Conservation (phyloP, 1,140 invertebrate genomes). For the Schmidtea mediterranea region DNA sequence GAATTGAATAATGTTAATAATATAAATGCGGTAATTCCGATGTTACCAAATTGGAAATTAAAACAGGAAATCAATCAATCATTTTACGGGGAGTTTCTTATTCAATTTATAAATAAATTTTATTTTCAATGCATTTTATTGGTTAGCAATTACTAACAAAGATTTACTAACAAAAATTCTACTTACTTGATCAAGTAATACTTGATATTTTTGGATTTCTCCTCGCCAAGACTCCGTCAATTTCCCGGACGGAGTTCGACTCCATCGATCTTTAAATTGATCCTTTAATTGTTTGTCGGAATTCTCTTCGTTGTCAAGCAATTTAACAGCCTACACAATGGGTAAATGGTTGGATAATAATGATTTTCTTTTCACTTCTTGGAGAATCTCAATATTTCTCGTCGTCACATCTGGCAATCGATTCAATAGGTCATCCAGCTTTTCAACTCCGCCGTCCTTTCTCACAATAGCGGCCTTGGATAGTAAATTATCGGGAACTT, state of each 20-base stretch:
- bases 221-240: conserved; percentile 55
- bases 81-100: too few species aligned
- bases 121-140: too few species aligned
- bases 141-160: too few species aligned
- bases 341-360: conserved; percentile 5
- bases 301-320: conserved; percentile 63
- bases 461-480: conserved; percentile 44
- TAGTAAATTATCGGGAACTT: conserved; percentile 55
- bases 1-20: too few species aligned
- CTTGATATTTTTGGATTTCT: too few species aligned
- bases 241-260: conserved; percentile 51
- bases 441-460: conserved; percentile 22
- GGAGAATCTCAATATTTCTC: conserved; percentile 73
- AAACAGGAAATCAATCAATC: too few species aligned
- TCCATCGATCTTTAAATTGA: conserved; percentile 69
- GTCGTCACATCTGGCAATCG: conserved; percentile 65
- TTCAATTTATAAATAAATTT: too few species aligned
- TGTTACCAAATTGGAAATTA: too few species aligned
- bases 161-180: too few species aligned
- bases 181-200: too few species aligned
- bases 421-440: conserved; percentile 33
- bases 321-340: conserved; percentile 39
- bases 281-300: conserved; percentile 56
- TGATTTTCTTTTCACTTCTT: conserved; percentile 39
- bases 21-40: too few species aligned